Base-by-base conservation (phyloP, 2,113 vertebrate species). In the Lanius collurio region DNA sequence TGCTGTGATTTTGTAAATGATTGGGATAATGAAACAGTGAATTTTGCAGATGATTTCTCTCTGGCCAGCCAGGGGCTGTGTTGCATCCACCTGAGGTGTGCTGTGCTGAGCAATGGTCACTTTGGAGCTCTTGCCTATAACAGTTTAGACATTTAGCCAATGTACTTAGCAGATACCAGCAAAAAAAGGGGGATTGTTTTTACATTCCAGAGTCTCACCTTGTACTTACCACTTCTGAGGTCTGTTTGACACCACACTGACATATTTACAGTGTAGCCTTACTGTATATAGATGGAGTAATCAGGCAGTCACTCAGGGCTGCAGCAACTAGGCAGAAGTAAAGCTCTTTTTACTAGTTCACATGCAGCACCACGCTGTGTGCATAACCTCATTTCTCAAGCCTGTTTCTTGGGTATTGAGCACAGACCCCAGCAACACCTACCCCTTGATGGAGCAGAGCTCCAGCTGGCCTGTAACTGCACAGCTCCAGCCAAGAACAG, bases 191-290 rank as follows among this genome's bases (percentile, higher is more conserved):
- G 13, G 47, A 30, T 88, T 83, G 75, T 90, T 95, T 95, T 83
- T 88, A 56, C 92, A 75, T 94, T 93, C 92, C 88, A 46, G 52
- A n/a, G 83, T 90, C 88, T 96, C 92, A 96, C 92, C 93, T 96
- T 86, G 56, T 76, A 68, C 88, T 96, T 83, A 68, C 42, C 76
- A 49, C 85, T 96, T 92, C 71, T 86, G 88, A 96, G 87, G 82
- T 93, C 91, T 97, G 91, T 95, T 96, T 95, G 90, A 95, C 93
- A 33, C 8, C 13, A 70, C 0, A 6, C 92, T 90, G 90, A 86
- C 44, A 33, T 96, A 94, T 96, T 95, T 97, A 88, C 79, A 90
- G 92, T 64, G 83, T 89, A 70, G 76, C 73, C 93, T 96, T 92
- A 84, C 93, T 95, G 96, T 95, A 56, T 88, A 84, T 71, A 94